Evolutionary conservation across 2,797 vertebrate genomes (phyloP), one percentile per base, ranked within the genome.

Genomic region (Sebastiscus tertius): DNA sequence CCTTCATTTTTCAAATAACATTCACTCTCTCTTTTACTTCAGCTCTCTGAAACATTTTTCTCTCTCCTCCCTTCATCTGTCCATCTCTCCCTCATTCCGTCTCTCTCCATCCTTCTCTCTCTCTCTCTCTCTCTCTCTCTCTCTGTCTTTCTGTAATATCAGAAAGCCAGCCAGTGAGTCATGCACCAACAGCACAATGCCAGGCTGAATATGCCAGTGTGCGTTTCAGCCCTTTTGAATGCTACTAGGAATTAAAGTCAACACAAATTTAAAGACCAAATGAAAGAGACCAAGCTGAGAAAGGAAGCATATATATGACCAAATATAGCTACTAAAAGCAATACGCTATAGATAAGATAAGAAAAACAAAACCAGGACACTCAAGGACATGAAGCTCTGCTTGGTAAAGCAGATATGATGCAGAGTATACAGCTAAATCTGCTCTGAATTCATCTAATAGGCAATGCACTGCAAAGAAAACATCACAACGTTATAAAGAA

Each of bases 1-100:
- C 74, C 72, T 84, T 81, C 71, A 80, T 89, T 87, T 87, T 88
- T 87, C 83, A 89, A 88, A 92, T 80, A 81, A 62, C 80, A 73
- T 84, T 80, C 82, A 71, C 74, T 84, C 80, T 75, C 78, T 88
- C 86, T 79, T 82, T 87, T 67, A 72, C 81, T 84, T 76, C 59
- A 77, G 59, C 83, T 80, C 77, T 82, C 49, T 68, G 54, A 82
- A 77, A 81, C 65, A 81, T 76, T 64, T 55, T 71, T 66, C 69
- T 76, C 62, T 72, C 62, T 68, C 39, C 62, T 80, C 64, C 56
- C 65, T 72, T 85, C 79, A 75, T 84, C 86, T 82, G 69, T 59
- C 74, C 69, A 72, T 62, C 77, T 74, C 77, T 68, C 61, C 5
- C 39, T 62, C 72, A 58, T 14, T 33, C 20, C 59, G 2, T 76